Evolutionary conservation across 2,113 vertebrate species (phyloP).

Genomic region (Felis catus): F.catus_Fca126_mat1.0 CM031421.1:84204001-84204500

Average conservation of each 20-base stretch:
- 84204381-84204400: not conserved
- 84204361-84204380: not conserved
- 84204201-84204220: conserved; percentile 62
- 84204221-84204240: conserved; percentile 65
- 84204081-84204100: conserved; percentile 54
- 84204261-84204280: conserved; percentile 39
- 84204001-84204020: conserved; percentile 73
- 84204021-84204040: not conserved
- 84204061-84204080: conserved; percentile 52
- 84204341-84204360: not conserved
- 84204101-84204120: conserved; percentile 52
- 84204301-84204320: not conserved
- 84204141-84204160: conserved; percentile 23
- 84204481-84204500: not conserved
- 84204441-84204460: not conserved
- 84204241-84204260: conserved; percentile 2
- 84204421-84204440: not conserved
- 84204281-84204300: conserved; percentile 59
- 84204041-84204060: conserved; percentile 44
- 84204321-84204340: not conserved
- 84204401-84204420: not conserved
- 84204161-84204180: conserved; percentile 69
- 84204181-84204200: conserved; percentile 27
- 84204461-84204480: not conserved
- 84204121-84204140: not conserved